phyloP scores from a whole-genome alignment of 2,888 invertebrate genomes.

The Drosophila demipolita region DNA sequence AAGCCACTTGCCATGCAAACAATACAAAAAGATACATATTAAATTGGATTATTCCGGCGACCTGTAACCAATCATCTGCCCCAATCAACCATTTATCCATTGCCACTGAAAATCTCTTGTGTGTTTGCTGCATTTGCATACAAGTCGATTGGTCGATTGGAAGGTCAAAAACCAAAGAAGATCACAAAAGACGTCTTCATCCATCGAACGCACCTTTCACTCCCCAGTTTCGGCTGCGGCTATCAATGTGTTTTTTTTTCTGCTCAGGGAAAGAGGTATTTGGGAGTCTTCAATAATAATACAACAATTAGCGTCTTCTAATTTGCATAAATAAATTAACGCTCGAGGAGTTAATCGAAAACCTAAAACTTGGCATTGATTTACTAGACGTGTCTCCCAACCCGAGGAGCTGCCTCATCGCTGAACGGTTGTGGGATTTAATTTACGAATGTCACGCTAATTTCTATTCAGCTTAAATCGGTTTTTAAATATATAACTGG shows the following conservation, averaged over 20 bases:
- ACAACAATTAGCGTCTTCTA: conserved; percentile 28
- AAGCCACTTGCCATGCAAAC: conserved; percentile 69
- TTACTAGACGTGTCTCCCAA: conserved; percentile 21
- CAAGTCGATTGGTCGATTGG: conserved; percentile 37
- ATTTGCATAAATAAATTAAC: conserved; percentile 47
- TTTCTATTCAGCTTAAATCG: conserved; percentile 52
- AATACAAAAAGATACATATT: conserved; percentile 13
- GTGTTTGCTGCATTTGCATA: conserved; percentile 29
- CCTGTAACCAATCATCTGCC: conserved; percentile 25
- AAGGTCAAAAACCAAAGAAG: conserved; percentile 45
- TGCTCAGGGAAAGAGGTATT: not conserved
- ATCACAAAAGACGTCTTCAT: conserved; percentile 56
- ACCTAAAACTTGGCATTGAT: conserved; percentile 75
- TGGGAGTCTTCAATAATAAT: conserved; percentile 11
- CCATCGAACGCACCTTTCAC: conserved; percentile 65
- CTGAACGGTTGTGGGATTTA: conserved; percentile 51
- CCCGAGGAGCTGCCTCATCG: conserved; percentile 9
- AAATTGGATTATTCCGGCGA: conserved; percentile 7
- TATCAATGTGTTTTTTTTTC: conserved; percentile 38
- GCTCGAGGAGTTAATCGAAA: conserved; percentile 38
- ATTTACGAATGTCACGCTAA: conserved; percentile 58
- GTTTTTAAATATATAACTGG: conserved; percentile 52
- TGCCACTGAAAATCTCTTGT: conserved; percentile 29
- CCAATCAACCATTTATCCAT: conserved; percentile 15
- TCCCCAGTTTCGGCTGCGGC: conserved; percentile 8